Conservation (phyloP, 2,113 vertebrate species). For the Vimba vimba region DNA sequence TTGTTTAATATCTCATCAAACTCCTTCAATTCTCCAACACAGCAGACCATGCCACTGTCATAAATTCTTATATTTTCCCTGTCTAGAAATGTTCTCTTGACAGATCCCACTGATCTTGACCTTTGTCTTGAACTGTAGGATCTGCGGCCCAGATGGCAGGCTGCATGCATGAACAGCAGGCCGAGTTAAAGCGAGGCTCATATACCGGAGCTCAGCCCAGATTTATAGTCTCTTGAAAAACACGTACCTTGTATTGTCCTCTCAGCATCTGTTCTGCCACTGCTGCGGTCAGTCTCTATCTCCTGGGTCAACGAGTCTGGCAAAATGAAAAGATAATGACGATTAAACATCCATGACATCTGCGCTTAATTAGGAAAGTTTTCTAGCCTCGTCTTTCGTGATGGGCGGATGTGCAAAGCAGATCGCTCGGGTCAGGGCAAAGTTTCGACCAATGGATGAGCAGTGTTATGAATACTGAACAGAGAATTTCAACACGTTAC, state of each 20-base stretch:
- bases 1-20: constrained; percentile 20
- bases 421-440: constrained; percentile 41
- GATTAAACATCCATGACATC: constrained; percentile 79
- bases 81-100: constrained; percentile 47
- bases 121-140: constrained; percentile 88
- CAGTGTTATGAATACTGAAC: constrained; percentile 37
- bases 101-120: constrained; percentile 84
- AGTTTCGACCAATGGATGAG: constrained; percentile 35
- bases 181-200: constrained; percentile 92
- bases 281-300: constrained; percentile 99
- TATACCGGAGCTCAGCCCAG: constrained; percentile 78
- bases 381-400: constrained; percentile 66
- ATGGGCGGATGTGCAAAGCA: constrained; percentile 57
- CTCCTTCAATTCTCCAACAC: background rate
- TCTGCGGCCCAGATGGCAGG: constrained; percentile 97
- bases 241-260: constrained; percentile 99
- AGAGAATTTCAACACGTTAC: constrained; percentile 26
- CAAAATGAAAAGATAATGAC: constrained; percentile 87
- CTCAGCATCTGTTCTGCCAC: constrained; percentile 99
- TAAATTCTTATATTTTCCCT: constrained; percentile 26
- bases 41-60: background rate
- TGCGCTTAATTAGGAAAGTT: constrained; percentile 67
- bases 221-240: constrained; percentile 97
- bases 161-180: constrained; percentile 96
- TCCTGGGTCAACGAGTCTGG: constrained; percentile 99